These are phyloP conservation scores for Poicephalus gulielmi DNA, from an alignment of 2,113 vertebrate genomes.

Conservation along the genomic window DNA sequence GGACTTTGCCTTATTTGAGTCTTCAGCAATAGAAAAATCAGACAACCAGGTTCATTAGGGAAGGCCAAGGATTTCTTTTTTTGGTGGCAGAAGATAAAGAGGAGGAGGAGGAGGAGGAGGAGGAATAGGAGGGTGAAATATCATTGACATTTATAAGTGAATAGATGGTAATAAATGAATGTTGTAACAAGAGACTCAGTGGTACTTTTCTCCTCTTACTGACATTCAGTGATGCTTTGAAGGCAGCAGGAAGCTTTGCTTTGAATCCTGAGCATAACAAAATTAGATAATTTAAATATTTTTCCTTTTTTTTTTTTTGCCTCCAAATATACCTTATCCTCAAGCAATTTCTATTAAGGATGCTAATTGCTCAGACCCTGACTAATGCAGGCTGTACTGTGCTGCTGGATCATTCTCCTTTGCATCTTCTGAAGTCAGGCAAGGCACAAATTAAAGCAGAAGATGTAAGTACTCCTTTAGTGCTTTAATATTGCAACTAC, in stretches of 20 bases:
- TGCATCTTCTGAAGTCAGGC: slow-evolving; percentile 57
- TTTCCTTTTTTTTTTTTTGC: not conserved
- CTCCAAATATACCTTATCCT: slow-evolving; percentile 67
- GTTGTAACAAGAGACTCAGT: not conserved
- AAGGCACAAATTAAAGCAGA: slow-evolving; percentile 60
- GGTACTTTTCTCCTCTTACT: slow-evolving; percentile 14
- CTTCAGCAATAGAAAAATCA: not conserved
- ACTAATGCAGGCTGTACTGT: slow-evolving; percentile 62
- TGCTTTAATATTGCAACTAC: slow-evolving; percentile 17
- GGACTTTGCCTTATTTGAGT: slow-evolving; percentile 45
- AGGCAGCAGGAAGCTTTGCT: slow-evolving; percentile 51
- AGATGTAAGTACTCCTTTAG: slow-evolving; percentile 8
- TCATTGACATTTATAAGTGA: slow-evolving; percentile 21
- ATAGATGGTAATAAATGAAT: slow-evolving; percentile 5
- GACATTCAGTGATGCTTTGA: slow-evolving; percentile 58
- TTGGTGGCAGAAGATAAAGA: not conserved
- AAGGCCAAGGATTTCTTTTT: not conserved
- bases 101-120: not conserved
- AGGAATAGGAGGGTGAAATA: not conserved
- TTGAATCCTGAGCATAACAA: slow-evolving; percentile 45
- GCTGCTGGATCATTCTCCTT: slow-evolving; percentile 30
- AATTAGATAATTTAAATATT: slow-evolving; percentile 49
- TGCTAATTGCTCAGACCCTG: slow-evolving; percentile 67
- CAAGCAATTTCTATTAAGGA: slow-evolving; percentile 65
- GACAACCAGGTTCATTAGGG: not conserved